Base-by-base conservation (phyloP, 2,113 vertebrate species). In the Anseranas semipalmata region DNA sequence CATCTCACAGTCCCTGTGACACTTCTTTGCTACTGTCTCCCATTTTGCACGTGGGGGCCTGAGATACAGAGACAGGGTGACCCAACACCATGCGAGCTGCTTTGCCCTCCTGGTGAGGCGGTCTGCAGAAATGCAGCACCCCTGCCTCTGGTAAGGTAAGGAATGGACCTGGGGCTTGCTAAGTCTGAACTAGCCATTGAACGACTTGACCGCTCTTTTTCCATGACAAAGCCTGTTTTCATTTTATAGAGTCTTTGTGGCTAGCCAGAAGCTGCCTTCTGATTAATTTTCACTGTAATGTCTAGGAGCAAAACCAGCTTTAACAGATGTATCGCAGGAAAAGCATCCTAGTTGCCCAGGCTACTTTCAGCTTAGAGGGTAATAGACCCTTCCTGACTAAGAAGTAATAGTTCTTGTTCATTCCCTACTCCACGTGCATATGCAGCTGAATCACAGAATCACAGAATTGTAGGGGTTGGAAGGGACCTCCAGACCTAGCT, bases 1-100 rank as follows among this genome's bases (percentile, higher is more conserved):
- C 80, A 92, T 93, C 90, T 96, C 60, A 53, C 83, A 74, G 73
- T 80, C 76, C 76, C 92, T 48, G 8, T 93, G 93, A 93, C 91
- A 91, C 77, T 93, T 83, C 75, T 94, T 82, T 93, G 73, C 86
- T 94, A 92, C 96, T 96, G 94, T 95, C 86, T 96, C 80, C 85
- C 45, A 50, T 95, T 95, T 89, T 95, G 75, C 60, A 50, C 46
- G 13, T 17, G 25, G 53, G 65, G n/a, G 39, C 81, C 35, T 52
- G 92, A 93, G 52, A 84, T 24, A 56, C 20, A 10, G 48, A 87
- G 74, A 73, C 84, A 53, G 43, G 70, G 59, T 90, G 80, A 85
- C 53, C 77, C 87, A 85, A 95, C 75, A 92, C 84, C 71, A 43
- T n/a, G 33, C 0, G 0, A 79, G 56, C 62, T 82, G 25, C 56